Base-by-base conservation (phyloP, 2,113 vertebrate species). In the Ibidorhyncha struthersii region DNA sequence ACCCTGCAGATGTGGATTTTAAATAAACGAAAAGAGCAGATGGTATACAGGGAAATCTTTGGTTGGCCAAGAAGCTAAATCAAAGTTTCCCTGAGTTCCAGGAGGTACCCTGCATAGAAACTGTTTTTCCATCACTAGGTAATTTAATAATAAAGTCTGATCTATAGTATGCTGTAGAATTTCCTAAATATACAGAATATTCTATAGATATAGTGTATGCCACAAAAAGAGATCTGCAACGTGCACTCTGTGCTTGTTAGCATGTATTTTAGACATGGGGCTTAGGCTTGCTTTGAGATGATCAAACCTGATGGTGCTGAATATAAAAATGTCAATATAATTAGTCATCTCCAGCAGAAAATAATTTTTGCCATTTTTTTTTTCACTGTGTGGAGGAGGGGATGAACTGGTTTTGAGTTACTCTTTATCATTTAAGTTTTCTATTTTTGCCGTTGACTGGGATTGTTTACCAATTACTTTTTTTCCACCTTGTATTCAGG, bases 331-430 rank as follows among this genome's bases (percentile, higher is more conserved):
- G 82, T 73, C 85, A 92, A 73, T 93, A 83, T 53, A 86, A 77
- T 93, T 93, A 95, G 71, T 95, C 95, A 95, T 88, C 85, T 93
- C 73, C 58, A 93, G 74, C 76, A 95, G 85, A 88, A 96, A 90
- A 83, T 80, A 66, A 17, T 61, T 94, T 84, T 72, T 93, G 27
- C 32, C 30, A 3, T 30, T 84, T 93, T 95, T 50, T 50, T 91
- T 63, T 72, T 22, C 13, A 9, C 29, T 36, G 2, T 55, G 63
- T 84, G 81, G 91, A 96, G 94, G 93, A 96, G 62, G 29, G 65
- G 56, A 72, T 89, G 82, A 81, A 92, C 80, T 84, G 76, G 76
- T 89, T 97, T 95, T 63, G 56, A 87, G 84, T 86, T 91, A 56
- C 29, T 84, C 43, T 84, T 73, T 69, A 59, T 93, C 70, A 89